Base-by-base conservation (phyloP, 1,140 invertebrate genomes). In the Drosophila novamexicana region DNA sequence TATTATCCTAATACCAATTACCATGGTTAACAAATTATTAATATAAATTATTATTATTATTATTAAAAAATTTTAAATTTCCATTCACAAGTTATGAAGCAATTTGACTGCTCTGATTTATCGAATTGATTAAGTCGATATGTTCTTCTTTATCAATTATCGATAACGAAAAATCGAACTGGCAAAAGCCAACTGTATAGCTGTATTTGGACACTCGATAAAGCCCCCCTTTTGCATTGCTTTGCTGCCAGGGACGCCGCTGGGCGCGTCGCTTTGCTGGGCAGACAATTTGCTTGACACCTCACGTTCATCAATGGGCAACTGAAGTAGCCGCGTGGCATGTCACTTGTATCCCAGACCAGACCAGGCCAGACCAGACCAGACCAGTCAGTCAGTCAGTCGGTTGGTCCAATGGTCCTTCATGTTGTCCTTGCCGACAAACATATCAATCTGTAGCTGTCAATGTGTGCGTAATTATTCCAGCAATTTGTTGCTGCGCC, bases 401-500 rank as follows among this genome's bases (percentile, higher is more conserved):
- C 18, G 9, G 47, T 39, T 44, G 16, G 37, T 18, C n/a, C 9
- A 12, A 40, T 16, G 36, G 22, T 63, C 39, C 37, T 42, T 59
- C 47, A 12, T 29, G 62, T 56, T 44, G 49, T 82, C 80, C 65
- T 77, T 67, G 47, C 54, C 79, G 39, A 45, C 77, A 42, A 63
- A 83, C 80, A 72, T 75, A 78, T 69, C 81, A 91, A 91, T 91
- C 86, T 84, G 90, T 81, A 81, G 71, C 71, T 74, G 71, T 74
- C 71, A 90, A 79, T 86, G 82, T 83, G 72, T 81, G 79, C 82
- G 82, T 91, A 91, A 91, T 91, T 91, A 91, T 91, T 91, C 78
- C 81, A 91, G 81, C 85, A 91, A 91, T 91, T 91, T 91, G 90
- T 91, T 83, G 89, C 73, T 75, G 74, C 61, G 90, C 89, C 89